A percentile compares a stretch with the other conserved stretches of the same genome.
phyloP scores from a whole-genome alignment of 2,797 vertebrate genomes.

The Tarsius wallacei region DNA sequence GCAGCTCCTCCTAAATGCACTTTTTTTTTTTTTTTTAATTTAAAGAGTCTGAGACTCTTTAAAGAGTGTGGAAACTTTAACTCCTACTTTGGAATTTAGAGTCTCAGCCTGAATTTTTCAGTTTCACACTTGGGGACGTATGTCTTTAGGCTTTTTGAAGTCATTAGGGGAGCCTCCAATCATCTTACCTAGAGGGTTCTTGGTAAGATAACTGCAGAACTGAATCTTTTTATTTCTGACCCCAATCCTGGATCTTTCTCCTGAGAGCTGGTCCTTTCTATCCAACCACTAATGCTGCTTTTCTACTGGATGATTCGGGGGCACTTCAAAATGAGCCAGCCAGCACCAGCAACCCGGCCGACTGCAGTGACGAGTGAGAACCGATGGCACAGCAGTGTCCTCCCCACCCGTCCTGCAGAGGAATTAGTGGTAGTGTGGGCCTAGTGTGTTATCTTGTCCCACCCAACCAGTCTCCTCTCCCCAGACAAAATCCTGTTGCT shows the following conservation, averaged over 20 bases:
- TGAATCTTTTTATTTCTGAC: not conserved
- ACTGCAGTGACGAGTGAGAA: too few relatives aligned
- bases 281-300: not conserved
- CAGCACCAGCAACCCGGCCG: too few relatives aligned
- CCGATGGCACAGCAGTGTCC: too few relatives aligned
- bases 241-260: not conserved
- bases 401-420: too few relatives aligned
- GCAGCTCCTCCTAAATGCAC: not conserved
- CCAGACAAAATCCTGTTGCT: not conserved
- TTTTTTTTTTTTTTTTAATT: not conserved
- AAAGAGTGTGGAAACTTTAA: not conserved
- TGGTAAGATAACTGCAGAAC: not conserved
- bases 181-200: not conserved
- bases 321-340: not conserved
- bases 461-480: not conserved
- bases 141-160: not conserved
- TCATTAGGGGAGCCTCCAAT: not conserved
- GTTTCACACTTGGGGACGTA: not conserved
- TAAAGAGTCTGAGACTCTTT: not conserved
- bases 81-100: not conserved
- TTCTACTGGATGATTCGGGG: not conserved
- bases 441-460: not conserved
- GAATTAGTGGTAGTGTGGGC: not conserved
- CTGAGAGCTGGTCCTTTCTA: not conserved
- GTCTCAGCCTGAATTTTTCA: slow-evolving; percentile 4